These are phyloP conservation scores for Pissodes strobi DNA, from an alignment of 1,140 invertebrate species.

Conservation along the genomic window DNA sequence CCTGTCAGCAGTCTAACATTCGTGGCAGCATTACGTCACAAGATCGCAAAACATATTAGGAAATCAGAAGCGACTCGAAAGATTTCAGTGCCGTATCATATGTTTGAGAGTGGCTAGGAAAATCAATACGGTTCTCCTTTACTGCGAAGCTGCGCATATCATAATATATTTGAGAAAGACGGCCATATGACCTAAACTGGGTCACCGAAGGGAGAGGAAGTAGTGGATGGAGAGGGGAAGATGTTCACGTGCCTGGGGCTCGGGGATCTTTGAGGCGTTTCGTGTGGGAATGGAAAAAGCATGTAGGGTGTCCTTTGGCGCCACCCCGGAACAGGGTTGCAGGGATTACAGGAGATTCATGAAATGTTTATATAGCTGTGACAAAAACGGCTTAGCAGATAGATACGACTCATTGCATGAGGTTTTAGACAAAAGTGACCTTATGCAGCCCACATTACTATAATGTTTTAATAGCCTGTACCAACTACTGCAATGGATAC, in stretches of 20 bases:
- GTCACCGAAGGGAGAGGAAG: no score
- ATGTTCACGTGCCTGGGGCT: background rate
- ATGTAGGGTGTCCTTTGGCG: slow-evolving; percentile 33
- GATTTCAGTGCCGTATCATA: background rate
- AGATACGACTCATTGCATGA: no score
- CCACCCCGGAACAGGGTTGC: slow-evolving; percentile 14
- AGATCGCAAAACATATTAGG: slow-evolving; percentile 49
- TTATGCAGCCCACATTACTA: no score
- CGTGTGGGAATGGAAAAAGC: slow-evolving; percentile 19
- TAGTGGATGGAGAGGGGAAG: background rate
- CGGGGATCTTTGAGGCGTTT: slow-evolving; percentile 1
- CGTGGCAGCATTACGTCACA: slow-evolving; percentile 53
- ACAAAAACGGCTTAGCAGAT: background rate
- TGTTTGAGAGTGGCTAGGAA: no score
- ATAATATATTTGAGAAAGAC: no score
- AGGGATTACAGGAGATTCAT: slow-evolving; percentile 6
- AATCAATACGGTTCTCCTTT: no score
- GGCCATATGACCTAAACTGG: no score
- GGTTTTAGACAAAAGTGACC: no score
- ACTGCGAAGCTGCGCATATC: no score
- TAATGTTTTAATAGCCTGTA: no score
- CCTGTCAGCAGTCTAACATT: slow-evolving; percentile 55
- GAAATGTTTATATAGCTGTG: background rate
- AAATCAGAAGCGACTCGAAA: slow-evolving; percentile 30
- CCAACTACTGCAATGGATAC: no score